Base-by-base conservation (phyloP, 2,797 vertebrate genomes). In the Oreortyx pictus region DNA sequence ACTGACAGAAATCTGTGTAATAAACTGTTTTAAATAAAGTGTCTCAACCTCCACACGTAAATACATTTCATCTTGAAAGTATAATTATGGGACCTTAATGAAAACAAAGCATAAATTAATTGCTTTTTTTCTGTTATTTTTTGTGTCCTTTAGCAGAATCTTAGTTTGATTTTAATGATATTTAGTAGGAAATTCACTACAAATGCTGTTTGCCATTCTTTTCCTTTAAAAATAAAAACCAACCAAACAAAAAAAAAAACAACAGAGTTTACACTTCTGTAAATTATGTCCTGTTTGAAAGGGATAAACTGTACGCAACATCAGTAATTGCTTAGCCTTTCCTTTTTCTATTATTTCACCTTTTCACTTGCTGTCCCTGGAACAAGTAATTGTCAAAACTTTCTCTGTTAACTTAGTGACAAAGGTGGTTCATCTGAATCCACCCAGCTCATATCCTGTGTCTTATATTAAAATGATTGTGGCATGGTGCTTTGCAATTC, bases 31-130 rank as follows among this genome's bases (percentile, higher is more conserved):
- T 77, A 88, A 90, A 88, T 77, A 79, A 92, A 97, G 96, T 65
- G 11, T 5, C 60, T 71, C 37, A 31, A 76, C 59, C 18, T 31
- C 71, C 64, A 92, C 56, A 81, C 52, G 82, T 65, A 96, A 96
- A 89, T 75, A 75, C 39, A 59, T 86, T 97, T 96, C 50, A 89
- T 96, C 75, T 79, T 82, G 31, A 84, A 95, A 96, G 83, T 72
- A 59, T 92, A 96, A 95, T 97, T 96, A 97, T 92, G 77, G 77
- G 37, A 91, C 33, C 6, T 85, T 95, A 96, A 96, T 91, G 88
- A 96, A 91, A 96, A 94, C 39, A 94, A 96, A 96, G 67, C 56
- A 33, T 73, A 93, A 80, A 93, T 92, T 97, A 97, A 97, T 96
- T 95, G 47, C 50, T 64, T 91, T 90, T 91, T 76, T 91, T 76